Conservation (phyloP, 2,888 invertebrate species). For the Brachynemurus nebulosus region DNA sequence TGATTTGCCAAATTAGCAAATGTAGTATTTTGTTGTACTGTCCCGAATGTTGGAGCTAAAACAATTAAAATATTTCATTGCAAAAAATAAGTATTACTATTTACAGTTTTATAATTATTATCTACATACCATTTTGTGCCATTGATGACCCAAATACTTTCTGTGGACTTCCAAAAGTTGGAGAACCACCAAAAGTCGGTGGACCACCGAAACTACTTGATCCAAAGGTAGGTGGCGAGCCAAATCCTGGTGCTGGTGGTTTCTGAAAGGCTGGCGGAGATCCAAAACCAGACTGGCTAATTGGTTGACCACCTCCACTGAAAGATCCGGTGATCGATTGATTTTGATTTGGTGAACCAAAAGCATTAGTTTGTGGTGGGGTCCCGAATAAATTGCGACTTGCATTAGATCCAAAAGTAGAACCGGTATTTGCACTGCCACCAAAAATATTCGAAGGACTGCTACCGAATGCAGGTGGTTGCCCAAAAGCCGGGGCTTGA, state of each 20-base stretch:
- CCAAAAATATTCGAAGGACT: conserved; percentile 14
- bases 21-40: conserved; percentile 39
- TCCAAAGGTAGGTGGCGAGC: conserved; percentile 23
- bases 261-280: conserved; percentile 25
- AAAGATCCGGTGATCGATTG: conserved; percentile 25
- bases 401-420: conserved; percentile 9
- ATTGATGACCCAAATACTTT: conserved; percentile 28
- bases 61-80: not conserved
- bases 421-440: conserved; percentile 9
- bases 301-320: conserved; percentile 25
- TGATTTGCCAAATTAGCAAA: conserved; percentile 50
- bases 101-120: not conserved
- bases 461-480: conserved; percentile 9
- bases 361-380: conserved; percentile 5
- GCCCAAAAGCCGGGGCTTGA: conserved; percentile 24
- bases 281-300: conserved; percentile 32
- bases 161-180: conserved; percentile 33
- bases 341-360: conserved; percentile 10
- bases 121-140: conserved; percentile 14
- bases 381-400: conserved; percentile 10
- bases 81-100: not conserved
- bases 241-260: conserved; percentile 20
- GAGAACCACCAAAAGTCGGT: conserved; percentile 33
- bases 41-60: conserved; percentile 32
- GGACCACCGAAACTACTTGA: conserved; percentile 27